Percentiles rank a stretch among this genome's conserved stretches.
Evolutionary conservation across 1,140 invertebrate genomes (phyloP).

Genomic region (Plectrocnemia conspersa): DNA sequence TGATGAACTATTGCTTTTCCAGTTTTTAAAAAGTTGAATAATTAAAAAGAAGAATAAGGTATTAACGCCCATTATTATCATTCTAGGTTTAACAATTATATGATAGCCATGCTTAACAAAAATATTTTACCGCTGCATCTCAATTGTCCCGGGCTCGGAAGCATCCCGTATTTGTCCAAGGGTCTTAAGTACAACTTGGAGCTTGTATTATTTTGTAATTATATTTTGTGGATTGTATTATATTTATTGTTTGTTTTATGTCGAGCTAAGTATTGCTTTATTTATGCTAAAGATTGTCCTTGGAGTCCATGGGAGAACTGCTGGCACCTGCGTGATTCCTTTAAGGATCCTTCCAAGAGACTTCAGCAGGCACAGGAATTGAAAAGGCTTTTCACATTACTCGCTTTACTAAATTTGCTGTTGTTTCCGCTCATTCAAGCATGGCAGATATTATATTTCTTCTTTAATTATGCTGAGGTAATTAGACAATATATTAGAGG

Average conservation of each 20-base stretch:
- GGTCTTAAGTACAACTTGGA: slow-evolving; percentile 88
- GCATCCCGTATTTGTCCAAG: slow-evolving; percentile 82
- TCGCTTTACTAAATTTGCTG: slow-evolving; percentile 80
- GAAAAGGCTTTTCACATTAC: slow-evolving; percentile 69
- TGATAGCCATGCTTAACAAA: slow-evolving; percentile 97
- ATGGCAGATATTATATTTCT: slow-evolving; percentile 91
- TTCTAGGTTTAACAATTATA: slow-evolving; percentile 87
- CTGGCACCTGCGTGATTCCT: slow-evolving; percentile 92
- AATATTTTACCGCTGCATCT: slow-evolving; percentile 78
- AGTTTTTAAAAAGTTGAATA: too few relatives aligned
- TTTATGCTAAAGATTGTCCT: slow-evolving; percentile 58
- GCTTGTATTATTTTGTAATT: slow-evolving; percentile 84
- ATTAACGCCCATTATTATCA: too few relatives aligned
- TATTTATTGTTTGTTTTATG: slow-evolving; percentile 8
- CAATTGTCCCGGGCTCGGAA: slow-evolving; percentile 75
- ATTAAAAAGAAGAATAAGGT: too few relatives aligned
- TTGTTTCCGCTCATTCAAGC: slow-evolving; percentile 84
- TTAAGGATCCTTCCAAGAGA: slow-evolving; percentile 75
- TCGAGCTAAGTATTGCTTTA: slow-evolving; percentile 29
- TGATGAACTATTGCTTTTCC: too few relatives aligned
- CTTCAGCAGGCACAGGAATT: slow-evolving; percentile 73
- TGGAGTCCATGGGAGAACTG: slow-evolving; percentile 95
- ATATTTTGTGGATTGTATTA: slow-evolving; percentile 26
- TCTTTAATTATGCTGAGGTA: slow-evolving; percentile 91
- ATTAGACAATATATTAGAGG: too few relatives aligned